Percentiles rank a stretch among this genome's conserved stretches.
Evolutionary conservation across 2,113 vertebrate genomes (phyloP).

Genomic region (Campylomormyrus numenius): DNA sequence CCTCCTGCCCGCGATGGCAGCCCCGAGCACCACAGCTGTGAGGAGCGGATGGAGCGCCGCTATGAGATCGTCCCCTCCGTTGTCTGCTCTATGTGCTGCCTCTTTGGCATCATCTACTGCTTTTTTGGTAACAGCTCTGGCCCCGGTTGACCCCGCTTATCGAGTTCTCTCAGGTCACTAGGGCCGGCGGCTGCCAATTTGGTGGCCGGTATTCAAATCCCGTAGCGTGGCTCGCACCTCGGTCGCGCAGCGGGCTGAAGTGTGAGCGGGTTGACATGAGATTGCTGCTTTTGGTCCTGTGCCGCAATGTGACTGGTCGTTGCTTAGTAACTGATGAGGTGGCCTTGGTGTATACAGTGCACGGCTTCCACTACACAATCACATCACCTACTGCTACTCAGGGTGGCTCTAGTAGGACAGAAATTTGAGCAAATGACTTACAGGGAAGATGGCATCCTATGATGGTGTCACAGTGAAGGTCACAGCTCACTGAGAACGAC

Average conservation of each 20-base stretch:
- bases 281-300: neutral
- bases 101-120: conserved; percentile 98
- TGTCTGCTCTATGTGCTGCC: conserved; percentile 94
- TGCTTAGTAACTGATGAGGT: neutral
- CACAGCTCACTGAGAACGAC: neutral
- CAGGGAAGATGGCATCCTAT: neutral
- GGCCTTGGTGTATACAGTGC: neutral
- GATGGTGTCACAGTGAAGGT: neutral
- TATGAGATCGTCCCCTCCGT: conserved; percentile 91
- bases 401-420: neutral
- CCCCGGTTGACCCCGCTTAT: neutral
- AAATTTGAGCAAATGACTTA: neutral
- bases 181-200: neutral
- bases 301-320: neutral
- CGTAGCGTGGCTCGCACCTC: neutral
- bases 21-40: conserved; percentile 68
- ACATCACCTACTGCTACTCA: neutral
- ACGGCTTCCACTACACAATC: neutral
- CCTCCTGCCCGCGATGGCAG: conserved; percentile 61
- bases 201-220: neutral
- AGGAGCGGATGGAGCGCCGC: conserved; percentile 61
- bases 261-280: neutral
- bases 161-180: neutral
- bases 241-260: neutral
- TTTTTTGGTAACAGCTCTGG: conserved; percentile 81